Base-by-base conservation (phyloP, 2,797 vertebrate genomes). In the Monodelphis domestica region DNA sequence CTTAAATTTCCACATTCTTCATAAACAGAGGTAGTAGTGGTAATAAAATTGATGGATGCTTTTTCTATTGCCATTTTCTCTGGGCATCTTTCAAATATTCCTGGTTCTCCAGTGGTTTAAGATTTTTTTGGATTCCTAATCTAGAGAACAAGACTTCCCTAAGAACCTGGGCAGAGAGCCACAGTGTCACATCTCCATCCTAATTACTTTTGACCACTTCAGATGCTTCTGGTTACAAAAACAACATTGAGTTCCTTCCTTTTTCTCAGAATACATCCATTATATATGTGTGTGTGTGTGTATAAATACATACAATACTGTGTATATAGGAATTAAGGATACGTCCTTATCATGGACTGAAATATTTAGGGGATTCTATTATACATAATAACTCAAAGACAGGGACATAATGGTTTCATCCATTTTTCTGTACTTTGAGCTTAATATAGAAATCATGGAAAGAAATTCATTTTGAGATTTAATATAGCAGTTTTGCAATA, bases 121-220 rank as follows among this genome's bases (percentile, higher is more conserved):
- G 38, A 11, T 78, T 78, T 38, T 45, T 78, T 45, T 45, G 38
- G 21, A 26, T 45, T 45, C 38, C 70, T 78, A 6, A 78, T 24
- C 21, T 78, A 4, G 33, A 63, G 12, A 33, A 33, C 89, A 30
- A 11, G 30, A n/a, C 63, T 59, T 12, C 51, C 88, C 50, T 4
- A 53, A 84, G 53, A 33, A 17, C 1, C 14, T 1, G 54, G 52
- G 15, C 14, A 53, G 88, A 53, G 29, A 89, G n/a, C 54, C 4
- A 2, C 11, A 4, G 3, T 0, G 1, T 63, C 29, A n/a, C 53
- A 15, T 26, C 7, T 0, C 10, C 87, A 53, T 56, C 15, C 33
- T 24, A 33, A 89, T 53, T n/a, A 28, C 15, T 55, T 54, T 54
- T 28, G 12, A 29, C 5, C 45, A 30, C 5, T 12, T 0, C 1